These are phyloP conservation scores for Myocastor coypus DNA, from an alignment of 2,113 vertebrate genomes.

Conservation along the genomic window DNA sequence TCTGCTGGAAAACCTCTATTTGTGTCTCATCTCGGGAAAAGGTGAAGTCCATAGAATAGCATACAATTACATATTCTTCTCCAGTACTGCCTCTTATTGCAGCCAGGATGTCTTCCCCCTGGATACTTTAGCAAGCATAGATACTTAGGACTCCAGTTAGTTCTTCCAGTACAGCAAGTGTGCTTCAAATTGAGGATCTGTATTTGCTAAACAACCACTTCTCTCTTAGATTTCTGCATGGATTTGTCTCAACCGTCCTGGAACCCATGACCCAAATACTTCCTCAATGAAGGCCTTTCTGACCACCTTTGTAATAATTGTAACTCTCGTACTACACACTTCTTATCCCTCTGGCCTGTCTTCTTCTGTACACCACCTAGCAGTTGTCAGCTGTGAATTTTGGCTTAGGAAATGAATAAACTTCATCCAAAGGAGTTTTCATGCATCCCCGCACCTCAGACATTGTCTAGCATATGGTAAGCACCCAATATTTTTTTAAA, in stretches of 20 bases:
- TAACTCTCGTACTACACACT: not conserved
- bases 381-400: not conserved
- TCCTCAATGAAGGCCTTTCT: not conserved
- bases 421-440: slow-evolving; percentile 12
- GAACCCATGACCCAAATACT: not conserved
- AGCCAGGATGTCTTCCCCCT: not conserved
- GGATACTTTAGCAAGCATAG: no score
- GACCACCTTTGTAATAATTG: not conserved
- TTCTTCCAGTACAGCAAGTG: not conserved
- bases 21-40: not conserved
- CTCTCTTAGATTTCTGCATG: not conserved
- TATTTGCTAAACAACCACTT: not conserved
- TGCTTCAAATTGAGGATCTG: not conserved
- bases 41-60: not conserved
- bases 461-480: slow-evolving; percentile 37
- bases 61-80: not conserved
- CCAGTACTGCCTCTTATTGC: not conserved
- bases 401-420: not conserved
- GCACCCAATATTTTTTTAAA: not conserved
- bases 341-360: not conserved
- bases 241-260: not conserved
- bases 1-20: not conserved
- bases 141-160: not conserved
- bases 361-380: not conserved
- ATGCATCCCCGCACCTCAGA: not conserved